phyloP scores from a whole-genome alignment of 2,888 invertebrate species.

The Pardosa pseudoannulata region DNA sequence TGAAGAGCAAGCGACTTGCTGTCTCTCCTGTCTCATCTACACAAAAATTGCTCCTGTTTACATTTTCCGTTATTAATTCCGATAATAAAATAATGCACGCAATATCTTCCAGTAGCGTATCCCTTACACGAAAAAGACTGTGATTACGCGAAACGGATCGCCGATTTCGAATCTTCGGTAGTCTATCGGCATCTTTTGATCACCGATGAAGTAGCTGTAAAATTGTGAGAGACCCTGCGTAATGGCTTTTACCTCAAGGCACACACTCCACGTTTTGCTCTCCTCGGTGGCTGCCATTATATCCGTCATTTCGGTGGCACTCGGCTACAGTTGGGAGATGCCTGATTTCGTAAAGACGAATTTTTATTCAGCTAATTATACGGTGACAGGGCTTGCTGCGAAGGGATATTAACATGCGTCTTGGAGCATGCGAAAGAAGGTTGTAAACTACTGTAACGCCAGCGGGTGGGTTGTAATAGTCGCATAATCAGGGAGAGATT shows the following conservation, averaged over 20 bases:
- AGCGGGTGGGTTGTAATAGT: no score
- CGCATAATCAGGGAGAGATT: no score
- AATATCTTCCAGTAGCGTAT: constrained; percentile 24
- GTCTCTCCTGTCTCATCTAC: background rate
- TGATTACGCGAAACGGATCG: constrained; percentile 28
- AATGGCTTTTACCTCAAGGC: constrained; percentile 13
- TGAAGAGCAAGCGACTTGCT: no score
- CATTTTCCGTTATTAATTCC: constrained; percentile 36
- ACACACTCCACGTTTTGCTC: background rate
- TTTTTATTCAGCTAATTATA: no score
- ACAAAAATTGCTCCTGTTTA: constrained; percentile 22
- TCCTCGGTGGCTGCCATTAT: background rate
- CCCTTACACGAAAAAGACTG: constrained; percentile 27
- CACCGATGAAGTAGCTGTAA: background rate
- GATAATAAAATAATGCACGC: constrained; percentile 48
- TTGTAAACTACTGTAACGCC: no score
- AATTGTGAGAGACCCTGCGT: background rate
- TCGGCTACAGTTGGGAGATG: background rate
- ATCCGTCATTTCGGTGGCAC: background rate
- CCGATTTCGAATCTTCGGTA: background rate
- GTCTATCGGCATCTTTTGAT: background rate
- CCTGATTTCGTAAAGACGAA: background rate
- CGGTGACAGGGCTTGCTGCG: no score
- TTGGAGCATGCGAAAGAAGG: no score
- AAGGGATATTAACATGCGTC: no score